Base-by-base conservation (phyloP, 2,888 invertebrate species). In the Drosophila lutescens region DNA sequence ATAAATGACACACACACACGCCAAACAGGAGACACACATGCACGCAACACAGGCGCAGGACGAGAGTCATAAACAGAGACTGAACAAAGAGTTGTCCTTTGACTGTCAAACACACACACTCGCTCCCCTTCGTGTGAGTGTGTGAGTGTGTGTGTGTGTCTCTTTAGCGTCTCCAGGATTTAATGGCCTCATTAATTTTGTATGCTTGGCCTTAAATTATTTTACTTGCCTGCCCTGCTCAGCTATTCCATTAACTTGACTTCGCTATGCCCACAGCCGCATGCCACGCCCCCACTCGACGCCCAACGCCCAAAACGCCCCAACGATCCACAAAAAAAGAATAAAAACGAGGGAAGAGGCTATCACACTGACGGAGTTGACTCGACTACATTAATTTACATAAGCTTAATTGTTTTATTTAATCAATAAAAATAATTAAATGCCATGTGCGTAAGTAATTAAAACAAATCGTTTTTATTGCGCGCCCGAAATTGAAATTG, bases 111-210 rank as follows among this genome's bases (percentile, higher is more conserved):
- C 67, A 70, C 57, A 76, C 55, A 66, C 54, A 69, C 53, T 62
- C 26, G 0, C 26, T 26, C 44, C 57, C 36, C 44, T 46, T 38
- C 38, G 36, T 56, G 46, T 62, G 68, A 63, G 20, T 61, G 68
- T 68, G 43, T 53, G 40, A 62, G 53, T 68, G 43, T 53, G 40
- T 65, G 53, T 68, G 49, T 74, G 63, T 63, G 69, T 66, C 49
- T 63, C 86, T 80, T 86, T 78, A 83, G 75, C 80, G 88, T 84
- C 87, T 88, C 74, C 79, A 74, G 68, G 80, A 89, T 89, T 89
- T 87, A 86, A 87, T 87, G 88, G 88, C 80, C 87, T 89, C 87
- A 89, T 87, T 87, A 89, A 87, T 88, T 89, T 89, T 86, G 83
- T 86, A 87, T 89, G 88, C 79, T 87, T 79, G 83, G 76, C 84